These are phyloP conservation scores for Periparus ater DNA, from an alignment of 2,797 vertebrate species.

Conservation along the genomic window DNA sequence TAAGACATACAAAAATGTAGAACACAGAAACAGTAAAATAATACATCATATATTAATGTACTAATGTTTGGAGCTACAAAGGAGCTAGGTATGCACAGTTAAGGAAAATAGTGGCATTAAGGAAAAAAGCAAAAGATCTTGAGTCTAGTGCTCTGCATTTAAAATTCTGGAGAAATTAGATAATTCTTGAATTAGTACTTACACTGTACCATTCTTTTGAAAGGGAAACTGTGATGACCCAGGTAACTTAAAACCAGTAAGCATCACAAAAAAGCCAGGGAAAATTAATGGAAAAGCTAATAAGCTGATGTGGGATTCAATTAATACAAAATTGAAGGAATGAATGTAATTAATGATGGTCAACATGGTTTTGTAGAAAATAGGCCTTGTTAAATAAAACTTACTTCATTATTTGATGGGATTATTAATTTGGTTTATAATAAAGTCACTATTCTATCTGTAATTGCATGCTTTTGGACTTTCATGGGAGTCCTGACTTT, in stretches of 20 bases:
- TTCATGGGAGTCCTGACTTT: not conserved
- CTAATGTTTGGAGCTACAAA: not conserved
- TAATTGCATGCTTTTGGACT: not conserved
- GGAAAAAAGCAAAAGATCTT: not conserved
- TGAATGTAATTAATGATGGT: constrained; percentile 49
- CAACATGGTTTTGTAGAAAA: constrained; percentile 44
- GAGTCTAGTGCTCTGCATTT: not conserved
- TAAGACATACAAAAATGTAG: not conserved
- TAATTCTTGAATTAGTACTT: not conserved
- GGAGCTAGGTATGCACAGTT: not conserved
- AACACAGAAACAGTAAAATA: not conserved
- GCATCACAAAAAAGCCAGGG: not conserved
- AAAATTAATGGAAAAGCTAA: constrained; percentile 54
- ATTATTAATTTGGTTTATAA: constrained; percentile 38
- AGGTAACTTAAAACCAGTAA: not conserved
- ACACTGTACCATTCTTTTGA: not conserved
- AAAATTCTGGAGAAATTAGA: not conserved
- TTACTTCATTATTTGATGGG: constrained; percentile 29
- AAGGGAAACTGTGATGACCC: not conserved
- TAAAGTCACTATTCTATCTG: not conserved
- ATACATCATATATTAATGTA: not conserved
- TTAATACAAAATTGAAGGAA: constrained; percentile 53
- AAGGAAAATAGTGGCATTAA: not conserved
- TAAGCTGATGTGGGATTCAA: constrained; percentile 35
- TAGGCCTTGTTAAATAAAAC: constrained; percentile 47